Percentiles rank a stretch among this genome's conserved stretches.
These are phyloP conservation scores for Poeciliopsis retropinna DNA, from an alignment of 2,113 vertebrate genomes.

Conservation along the genomic window DNA sequence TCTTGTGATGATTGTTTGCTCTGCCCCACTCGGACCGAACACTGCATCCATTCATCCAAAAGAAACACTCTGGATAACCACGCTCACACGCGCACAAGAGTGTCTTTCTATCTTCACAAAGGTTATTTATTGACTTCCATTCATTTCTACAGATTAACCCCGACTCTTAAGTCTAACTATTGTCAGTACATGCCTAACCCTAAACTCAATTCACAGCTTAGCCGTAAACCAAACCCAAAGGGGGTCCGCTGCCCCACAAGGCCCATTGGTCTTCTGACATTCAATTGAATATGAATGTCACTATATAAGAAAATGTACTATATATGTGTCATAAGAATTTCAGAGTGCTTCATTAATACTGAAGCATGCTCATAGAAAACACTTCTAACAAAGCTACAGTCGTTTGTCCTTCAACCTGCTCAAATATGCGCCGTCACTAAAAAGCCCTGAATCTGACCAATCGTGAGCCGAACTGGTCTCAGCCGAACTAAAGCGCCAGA, in stretches of 20 bases:
- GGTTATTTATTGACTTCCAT: neutral
- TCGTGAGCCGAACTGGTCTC: neutral
- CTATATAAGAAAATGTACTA: neutral
- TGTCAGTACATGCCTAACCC: too few relatives aligned
- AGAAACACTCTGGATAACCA: conserved; percentile 42
- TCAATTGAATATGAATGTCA: too few relatives aligned
- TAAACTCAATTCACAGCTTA: neutral
- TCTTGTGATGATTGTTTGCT: conserved; percentile 67
- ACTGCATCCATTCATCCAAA: conserved; percentile 61
- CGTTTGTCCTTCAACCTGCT: too few relatives aligned
- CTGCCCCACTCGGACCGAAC: conserved; percentile 51
- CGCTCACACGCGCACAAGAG: conserved; percentile 7
- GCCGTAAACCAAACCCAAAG: neutral
- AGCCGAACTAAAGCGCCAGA: neutral
- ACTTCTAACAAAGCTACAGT: neutral
- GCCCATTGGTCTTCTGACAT: neutral
- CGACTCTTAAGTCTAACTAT: neutral
- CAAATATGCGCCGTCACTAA: neutral
- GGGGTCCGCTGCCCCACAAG: too few relatives aligned
- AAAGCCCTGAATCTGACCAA: neutral
- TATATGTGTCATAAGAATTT: neutral
- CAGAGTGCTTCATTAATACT: neutral
- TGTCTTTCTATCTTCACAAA: too few relatives aligned
- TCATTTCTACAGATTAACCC: too few relatives aligned
- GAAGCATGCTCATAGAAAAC: neutral